Base-by-base conservation (phyloP, 1,140 invertebrate species). In the Macrobrachium nipponense region DNA sequence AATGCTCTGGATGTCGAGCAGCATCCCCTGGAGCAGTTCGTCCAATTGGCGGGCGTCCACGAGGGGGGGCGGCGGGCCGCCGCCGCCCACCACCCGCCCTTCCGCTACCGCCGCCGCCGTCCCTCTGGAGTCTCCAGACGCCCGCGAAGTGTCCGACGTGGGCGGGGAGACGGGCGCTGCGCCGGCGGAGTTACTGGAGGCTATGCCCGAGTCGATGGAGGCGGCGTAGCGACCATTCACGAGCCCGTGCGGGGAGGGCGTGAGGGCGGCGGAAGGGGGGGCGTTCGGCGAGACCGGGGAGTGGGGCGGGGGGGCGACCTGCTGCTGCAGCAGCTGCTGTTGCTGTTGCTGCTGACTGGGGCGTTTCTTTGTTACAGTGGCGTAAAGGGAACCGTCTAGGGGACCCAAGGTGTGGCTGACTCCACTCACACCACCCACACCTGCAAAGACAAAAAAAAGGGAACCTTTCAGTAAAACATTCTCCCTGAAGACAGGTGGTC, bases 341-440 rank as follows among this genome's bases (percentile, higher is more conserved):
- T 87, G 76, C 12, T 51, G 51, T 7, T 58, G 87, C n/a, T 27
- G 66, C 43, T 59, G 82, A 18, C 27, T 61, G 62, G 82, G 76
- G 59, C 44, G 72, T 88, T 90, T 90, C 90, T 94, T 94, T 76
- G 94, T 93, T 86, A 96, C 95, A 14, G 94, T 95, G 72, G 96
- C 96, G 93, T 97, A 97, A 88, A 97, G 94, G 90, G 96, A 96
- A 87, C 96, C 96, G 94, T 97, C 96, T 88, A 96, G 92, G 43
- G 96, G 96, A 61, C 96, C 95, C 90, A 95, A 94, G 18, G 95
- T 95, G 91, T 96, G 92, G 73, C 89, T 86, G 79, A 90, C 88
- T 8, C 84, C 72, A 51, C 82, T 80, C 84, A 86, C 83, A 72
- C 83, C 73, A 14, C 70, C 60, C 73, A 78, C 83, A 78, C 79